Conservation (phyloP, 1,140 invertebrate genomes). For the Bicyclus anynana region DNA sequence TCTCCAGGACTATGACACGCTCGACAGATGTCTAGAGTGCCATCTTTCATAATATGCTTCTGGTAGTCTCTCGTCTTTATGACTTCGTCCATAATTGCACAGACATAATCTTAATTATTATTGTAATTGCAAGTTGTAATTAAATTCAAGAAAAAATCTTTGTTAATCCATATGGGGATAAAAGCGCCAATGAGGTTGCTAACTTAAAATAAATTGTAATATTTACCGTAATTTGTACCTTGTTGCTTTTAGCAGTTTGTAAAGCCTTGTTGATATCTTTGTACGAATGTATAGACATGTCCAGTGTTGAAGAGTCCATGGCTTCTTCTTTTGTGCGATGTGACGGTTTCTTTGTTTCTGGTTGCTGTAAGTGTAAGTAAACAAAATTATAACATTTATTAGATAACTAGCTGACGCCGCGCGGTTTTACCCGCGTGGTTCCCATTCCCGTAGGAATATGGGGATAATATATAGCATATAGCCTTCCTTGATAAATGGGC, state of each 20-base stretch:
- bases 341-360: conserved; percentile 40
- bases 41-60: conserved; percentile 12
- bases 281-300: conserved; percentile 62
- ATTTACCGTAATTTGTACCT: conserved; percentile 31
- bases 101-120: too few species aligned
- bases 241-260: conserved; percentile 33
- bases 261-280: conserved; percentile 59
- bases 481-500: too few species aligned
- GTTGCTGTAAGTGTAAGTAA: conserved; percentile 34
- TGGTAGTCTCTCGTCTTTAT: conserved; percentile 4
- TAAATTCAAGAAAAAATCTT: too few species aligned
- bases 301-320: conserved; percentile 51
- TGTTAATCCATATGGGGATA: too few species aligned
- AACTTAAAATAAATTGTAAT: too few species aligned
- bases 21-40: conserved; percentile 11
- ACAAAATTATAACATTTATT: not conserved
- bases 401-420: too few species aligned
- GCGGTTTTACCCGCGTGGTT: too few species aligned
- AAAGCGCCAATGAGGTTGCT: too few species aligned
- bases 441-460: too few species aligned
- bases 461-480: too few species aligned
- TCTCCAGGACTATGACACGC: conserved; percentile 13
- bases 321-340: conserved; percentile 33
- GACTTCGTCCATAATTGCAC: too few species aligned
- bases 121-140: conserved; percentile 14